Percentiles rank a stretch among this genome's conserved stretches.
phyloP scores from a whole-genome alignment of 2,797 vertebrate species.

The Notamacropus eugenii region DNA sequence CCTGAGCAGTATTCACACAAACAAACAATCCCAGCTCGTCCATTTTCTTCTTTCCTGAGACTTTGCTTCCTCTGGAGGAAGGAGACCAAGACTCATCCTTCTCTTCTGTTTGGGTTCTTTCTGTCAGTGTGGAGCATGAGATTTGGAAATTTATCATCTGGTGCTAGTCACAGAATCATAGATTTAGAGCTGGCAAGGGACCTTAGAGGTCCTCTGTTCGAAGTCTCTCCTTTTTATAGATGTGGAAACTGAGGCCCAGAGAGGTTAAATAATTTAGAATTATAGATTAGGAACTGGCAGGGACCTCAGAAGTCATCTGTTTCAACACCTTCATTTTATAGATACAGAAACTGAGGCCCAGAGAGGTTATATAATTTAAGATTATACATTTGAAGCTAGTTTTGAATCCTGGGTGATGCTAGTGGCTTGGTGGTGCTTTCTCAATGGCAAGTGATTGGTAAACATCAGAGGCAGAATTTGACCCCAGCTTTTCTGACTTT shows the following conservation, averaged over 20 bases:
- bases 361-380: neutral
- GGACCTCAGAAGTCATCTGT: too few species aligned
- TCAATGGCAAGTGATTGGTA: neutral
- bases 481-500: neutral
- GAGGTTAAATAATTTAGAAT: neutral
- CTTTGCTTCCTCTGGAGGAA: constrained; percentile 24
- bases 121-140: neutral
- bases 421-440: neutral
- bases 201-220: neutral
- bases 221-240: neutral
- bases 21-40: neutral
- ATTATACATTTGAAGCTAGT: neutral
- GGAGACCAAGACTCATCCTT: neutral
- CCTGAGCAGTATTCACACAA: constrained; percentile 36
- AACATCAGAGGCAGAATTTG: neutral
- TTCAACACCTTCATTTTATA: too few species aligned
- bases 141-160: constrained; percentile 28
- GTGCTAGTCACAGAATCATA: constrained; percentile 16
- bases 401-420: neutral
- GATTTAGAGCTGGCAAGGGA: neutral
- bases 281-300: neutral
- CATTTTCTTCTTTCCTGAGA: constrained; percentile 35
- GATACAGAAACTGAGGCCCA: neutral
- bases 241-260: neutral
- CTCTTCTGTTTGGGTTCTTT: neutral